phyloP scores from a whole-genome alignment of 2,113 vertebrate genomes.

The Carassius gibelio region DNA sequence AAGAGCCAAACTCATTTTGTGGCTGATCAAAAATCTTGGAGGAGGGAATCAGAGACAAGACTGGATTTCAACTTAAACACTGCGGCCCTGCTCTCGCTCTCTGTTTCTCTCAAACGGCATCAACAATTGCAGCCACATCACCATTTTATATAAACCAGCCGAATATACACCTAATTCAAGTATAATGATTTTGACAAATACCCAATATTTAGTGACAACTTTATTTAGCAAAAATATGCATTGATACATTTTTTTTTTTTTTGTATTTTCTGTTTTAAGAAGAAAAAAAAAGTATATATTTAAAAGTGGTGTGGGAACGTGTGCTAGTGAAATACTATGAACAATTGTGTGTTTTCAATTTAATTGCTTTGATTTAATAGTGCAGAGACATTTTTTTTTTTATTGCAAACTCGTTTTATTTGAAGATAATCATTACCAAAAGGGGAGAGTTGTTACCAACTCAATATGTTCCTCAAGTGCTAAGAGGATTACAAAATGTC shows the following conservation, averaged over 20 bases:
- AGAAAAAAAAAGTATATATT: slow-evolving; percentile 9
- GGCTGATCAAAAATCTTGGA: slow-evolving; percentile 63
- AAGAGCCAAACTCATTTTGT: slow-evolving; percentile 65
- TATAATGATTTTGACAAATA: slow-evolving; percentile 22
- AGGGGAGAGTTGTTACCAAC: slow-evolving; percentile 68
- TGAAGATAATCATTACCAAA: slow-evolving; percentile 77
- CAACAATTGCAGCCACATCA: not conserved
- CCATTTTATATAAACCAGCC: slow-evolving; percentile 12
- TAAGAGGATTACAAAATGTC: slow-evolving; percentile 50
- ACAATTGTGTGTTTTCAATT: slow-evolving; percentile 64
- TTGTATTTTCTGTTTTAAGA: slow-evolving; percentile 28
- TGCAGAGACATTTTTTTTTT: slow-evolving; percentile 63
- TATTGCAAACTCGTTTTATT: slow-evolving; percentile 66
- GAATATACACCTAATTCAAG: not conserved
- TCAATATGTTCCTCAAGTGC: slow-evolving; percentile 54
- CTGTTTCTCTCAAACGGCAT: slow-evolving; percentile 11
- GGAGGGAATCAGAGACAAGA: slow-evolving; percentile 62
- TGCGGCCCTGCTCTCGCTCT: slow-evolving; percentile 24
- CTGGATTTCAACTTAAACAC: slow-evolving; percentile 62
- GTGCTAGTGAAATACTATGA: slow-evolving; percentile 62
- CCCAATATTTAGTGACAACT: slow-evolving; percentile 54
- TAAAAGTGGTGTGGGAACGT: slow-evolving; percentile 57
- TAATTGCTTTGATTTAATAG: slow-evolving; percentile 55
- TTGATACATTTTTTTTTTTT: slow-evolving; percentile 58
- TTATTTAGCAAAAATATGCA: slow-evolving; percentile 70